A percentile compares a stretch with the other conserved stretches of the same genome.
phyloP scores from a whole-genome alignment of 2,113 vertebrate genomes.

The Brachionichthys hirsutus region DNA sequence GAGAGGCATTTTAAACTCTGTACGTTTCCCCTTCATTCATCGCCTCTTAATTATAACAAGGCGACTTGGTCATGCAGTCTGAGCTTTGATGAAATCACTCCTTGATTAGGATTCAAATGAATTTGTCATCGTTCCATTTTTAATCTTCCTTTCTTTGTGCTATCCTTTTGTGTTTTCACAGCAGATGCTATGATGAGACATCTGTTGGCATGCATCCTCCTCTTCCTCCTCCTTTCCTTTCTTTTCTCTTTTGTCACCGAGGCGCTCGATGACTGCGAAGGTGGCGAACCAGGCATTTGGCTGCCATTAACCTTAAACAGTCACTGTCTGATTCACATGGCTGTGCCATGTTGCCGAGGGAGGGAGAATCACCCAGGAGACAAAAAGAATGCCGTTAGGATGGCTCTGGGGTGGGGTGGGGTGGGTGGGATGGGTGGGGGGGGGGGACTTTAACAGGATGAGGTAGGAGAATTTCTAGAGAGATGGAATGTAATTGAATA shows the following conservation, averaged over 20 bases:
- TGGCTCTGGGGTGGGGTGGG: background rate
- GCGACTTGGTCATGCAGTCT: background rate
- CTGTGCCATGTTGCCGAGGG: background rate
- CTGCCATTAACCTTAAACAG: conserved; percentile 55
- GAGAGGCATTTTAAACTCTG: conserved; percentile 14
- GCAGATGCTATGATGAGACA: conserved; percentile 51
- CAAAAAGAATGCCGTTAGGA: background rate
- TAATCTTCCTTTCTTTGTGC: conserved; percentile 41
- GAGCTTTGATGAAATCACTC: conserved; percentile 46
- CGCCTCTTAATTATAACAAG: conserved; percentile 43
- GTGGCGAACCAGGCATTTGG: conserved; percentile 54
- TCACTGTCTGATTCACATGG: conserved; percentile 47
- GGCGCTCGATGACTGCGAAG: conserved; percentile 50
- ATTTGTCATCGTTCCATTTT: conserved; percentile 50
- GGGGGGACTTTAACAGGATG: background rate
- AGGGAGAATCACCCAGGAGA: conserved; percentile 38
- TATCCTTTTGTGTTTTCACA: conserved; percentile 47
- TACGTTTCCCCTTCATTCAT: conserved; percentile 30
- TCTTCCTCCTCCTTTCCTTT: conserved; percentile 15
- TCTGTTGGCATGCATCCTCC: conserved; percentile 43
- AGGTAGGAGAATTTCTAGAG: background rate
- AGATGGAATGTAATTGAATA: background rate
- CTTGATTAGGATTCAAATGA: conserved; percentile 49
- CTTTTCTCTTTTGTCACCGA: conserved; percentile 24
- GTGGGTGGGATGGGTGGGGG: background rate